A percentile compares a stretch with the other conserved stretches of the same genome.
Evolutionary conservation across 2,797 vertebrate species (phyloP).

Genomic region (Cynodonichthys magdalenae): DNA sequence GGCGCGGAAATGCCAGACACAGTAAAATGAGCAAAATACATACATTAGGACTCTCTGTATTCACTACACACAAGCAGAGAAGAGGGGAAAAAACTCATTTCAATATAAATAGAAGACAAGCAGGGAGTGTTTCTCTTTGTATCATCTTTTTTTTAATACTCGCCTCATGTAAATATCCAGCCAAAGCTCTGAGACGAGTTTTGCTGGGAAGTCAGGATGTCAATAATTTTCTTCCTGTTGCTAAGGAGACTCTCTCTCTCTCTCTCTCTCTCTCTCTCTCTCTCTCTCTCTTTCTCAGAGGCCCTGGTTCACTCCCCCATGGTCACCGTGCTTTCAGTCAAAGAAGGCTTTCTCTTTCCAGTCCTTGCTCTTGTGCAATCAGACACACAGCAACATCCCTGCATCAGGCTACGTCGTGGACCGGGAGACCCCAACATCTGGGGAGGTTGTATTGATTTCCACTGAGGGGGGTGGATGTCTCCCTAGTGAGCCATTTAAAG

Average conservation of each 20-base stretch:
- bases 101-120: conserved; percentile 87
- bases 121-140: conserved; percentile 78
- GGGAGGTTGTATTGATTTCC: conserved; percentile 76
- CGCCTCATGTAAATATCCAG: conserved; percentile 74
- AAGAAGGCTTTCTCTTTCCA: conserved; percentile 78
- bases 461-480: conserved; percentile 48
- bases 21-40: conserved; percentile 86
- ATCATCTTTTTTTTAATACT: conserved; percentile 79
- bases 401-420: conserved; percentile 65
- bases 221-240: conserved; percentile 83
- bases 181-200: conserved; percentile 74
- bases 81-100: conserved; percentile 80
- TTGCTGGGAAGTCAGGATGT: conserved; percentile 82
- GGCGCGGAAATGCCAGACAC: conserved; percentile 77
- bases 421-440: conserved; percentile 75
- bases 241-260: conserved; percentile 78
- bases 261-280: conserved; percentile 43
- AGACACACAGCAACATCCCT: conserved; percentile 80
- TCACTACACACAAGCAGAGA: conserved; percentile 69
- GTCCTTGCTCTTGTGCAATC: conserved; percentile 78
- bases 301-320: conserved; percentile 75
- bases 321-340: conserved; percentile 78
- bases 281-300: conserved; percentile 62
- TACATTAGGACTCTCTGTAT: conserved; percentile 82
- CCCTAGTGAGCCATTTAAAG: conserved; percentile 65